Conservation (phyloP, 2,888 invertebrate species). For the Ganaspis brasiliensis region DNA sequence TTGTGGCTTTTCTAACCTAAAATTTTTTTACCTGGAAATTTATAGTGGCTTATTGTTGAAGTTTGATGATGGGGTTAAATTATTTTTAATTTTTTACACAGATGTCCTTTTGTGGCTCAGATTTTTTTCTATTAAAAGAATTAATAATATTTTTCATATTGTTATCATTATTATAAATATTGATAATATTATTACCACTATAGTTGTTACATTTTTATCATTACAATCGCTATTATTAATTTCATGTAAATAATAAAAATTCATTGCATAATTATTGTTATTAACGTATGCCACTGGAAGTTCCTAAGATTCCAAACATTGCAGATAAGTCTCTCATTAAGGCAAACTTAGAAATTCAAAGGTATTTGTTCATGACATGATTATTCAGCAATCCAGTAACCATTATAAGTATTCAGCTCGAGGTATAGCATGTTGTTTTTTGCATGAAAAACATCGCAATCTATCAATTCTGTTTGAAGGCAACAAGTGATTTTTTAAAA, state of each 20-base stretch:
- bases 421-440: slow-evolving; percentile 5
- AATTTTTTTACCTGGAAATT: too few species aligned
- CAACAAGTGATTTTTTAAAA: slow-evolving; percentile 10
- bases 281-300: not conserved
- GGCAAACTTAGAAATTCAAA: slow-evolving; percentile 21
- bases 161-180: too few species aligned
- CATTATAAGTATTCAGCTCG: slow-evolving; percentile 23
- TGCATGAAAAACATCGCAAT: not conserved
- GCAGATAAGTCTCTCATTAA: slow-evolving; percentile 18
- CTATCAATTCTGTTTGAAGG: not conserved
- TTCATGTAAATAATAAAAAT: not conserved
- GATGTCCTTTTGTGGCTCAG: too few species aligned
- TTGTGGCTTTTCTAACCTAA: too few species aligned
- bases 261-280: not conserved
- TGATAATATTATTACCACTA: too few species aligned
- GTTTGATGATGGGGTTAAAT: too few species aligned
- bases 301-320: slow-evolving; percentile 19
- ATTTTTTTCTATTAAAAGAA: too few species aligned
- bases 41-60: too few species aligned
- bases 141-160: too few species aligned
- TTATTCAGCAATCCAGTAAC: slow-evolving; percentile 22
- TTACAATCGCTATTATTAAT: too few species aligned
- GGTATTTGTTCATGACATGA: slow-evolving; percentile 39
- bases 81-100: too few species aligned
- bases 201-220: too few species aligned